Conservation (phyloP, 2,113 vertebrate genomes). For the Tenebrosternarchus preto region DNA sequence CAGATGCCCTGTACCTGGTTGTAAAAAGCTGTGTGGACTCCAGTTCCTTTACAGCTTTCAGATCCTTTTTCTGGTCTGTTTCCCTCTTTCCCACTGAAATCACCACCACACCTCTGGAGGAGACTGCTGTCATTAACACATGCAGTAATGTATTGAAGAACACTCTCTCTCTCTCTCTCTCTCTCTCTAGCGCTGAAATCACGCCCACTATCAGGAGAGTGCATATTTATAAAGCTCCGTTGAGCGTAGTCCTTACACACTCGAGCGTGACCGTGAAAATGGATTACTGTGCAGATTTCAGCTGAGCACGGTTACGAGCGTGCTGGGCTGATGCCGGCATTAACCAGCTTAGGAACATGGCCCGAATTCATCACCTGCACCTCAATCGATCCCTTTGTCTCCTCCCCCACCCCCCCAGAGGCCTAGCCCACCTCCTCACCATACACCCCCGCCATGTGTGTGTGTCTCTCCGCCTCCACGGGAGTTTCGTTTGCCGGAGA, state of each 20-base stretch:
- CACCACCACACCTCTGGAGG: slow-evolving; percentile 46
- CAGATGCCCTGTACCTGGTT: not conserved
- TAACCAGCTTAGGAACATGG: slow-evolving; percentile 47
- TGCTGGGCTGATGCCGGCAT: slow-evolving; percentile 37
- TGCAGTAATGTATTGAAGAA: not conserved
- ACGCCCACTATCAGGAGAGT: slow-evolving; percentile 29
- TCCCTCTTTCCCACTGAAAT: slow-evolving; percentile 12
- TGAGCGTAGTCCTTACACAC: slow-evolving; percentile 33
- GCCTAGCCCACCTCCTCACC: too few species aligned
- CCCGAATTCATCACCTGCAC: slow-evolving; percentile 43
- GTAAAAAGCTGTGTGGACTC: not conserved
- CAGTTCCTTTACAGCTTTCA: not conserved
- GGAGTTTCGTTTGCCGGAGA: not conserved
- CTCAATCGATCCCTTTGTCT: slow-evolving; percentile 35
- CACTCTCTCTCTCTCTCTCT: not conserved
- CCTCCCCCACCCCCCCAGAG: too few species aligned
- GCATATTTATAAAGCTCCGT: slow-evolving; percentile 47
- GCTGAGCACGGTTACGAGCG: slow-evolving; percentile 25
- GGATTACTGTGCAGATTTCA: slow-evolving; percentile 54
- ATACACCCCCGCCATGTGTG: too few species aligned
- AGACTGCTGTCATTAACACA: slow-evolving; percentile 52
- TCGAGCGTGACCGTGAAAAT: slow-evolving; percentile 57
- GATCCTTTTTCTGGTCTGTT: not conserved
- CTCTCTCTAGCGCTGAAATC: slow-evolving; percentile 2
- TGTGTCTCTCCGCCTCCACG: not conserved